These are phyloP conservation scores for Rhagium mordax DNA, from an alignment of 2,888 invertebrate species.

Conservation along the genomic window DNA sequence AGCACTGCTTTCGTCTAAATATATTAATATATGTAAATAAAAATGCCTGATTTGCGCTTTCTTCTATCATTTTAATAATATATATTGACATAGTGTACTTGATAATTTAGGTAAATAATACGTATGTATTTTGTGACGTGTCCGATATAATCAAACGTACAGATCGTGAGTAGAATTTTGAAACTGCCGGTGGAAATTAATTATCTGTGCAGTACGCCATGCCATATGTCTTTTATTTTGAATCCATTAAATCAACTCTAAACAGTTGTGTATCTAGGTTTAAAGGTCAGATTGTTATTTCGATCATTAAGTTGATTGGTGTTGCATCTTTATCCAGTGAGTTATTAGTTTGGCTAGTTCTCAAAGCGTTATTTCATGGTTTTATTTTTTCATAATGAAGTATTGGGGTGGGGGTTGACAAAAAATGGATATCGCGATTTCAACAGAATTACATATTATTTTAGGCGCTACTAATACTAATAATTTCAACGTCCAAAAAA, in stretches of 20 bases:
- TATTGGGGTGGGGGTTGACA: no score
- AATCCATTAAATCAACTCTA: not conserved
- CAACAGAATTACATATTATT: no score
- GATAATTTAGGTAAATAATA: not conserved
- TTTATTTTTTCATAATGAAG: no score
- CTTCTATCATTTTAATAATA: not conserved
- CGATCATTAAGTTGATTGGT: not conserved
- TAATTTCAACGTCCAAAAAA: no score
- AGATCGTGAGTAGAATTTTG: not conserved
- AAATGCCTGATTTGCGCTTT: no score
- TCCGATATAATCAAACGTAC: not conserved
- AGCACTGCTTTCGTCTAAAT: no score
- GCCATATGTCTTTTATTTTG: not conserved
- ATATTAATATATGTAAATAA: no score
- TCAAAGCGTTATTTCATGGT: no score
- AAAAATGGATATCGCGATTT: no score
- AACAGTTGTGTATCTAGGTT: not conserved
- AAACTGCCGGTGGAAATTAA: not conserved
- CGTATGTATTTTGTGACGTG: not conserved
- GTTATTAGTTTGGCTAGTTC: not conserved
- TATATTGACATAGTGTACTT: conserved; percentile 1
- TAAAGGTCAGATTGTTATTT: not conserved
- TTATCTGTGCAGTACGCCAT: not conserved
- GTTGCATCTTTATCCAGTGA: not conserved
- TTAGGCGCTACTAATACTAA: no score